A percentile compares a stretch with the other conserved stretches of the same genome.
Evolutionary conservation across 1,140 invertebrate species (phyloP).

Genomic region (Drosophila oshimai): DNA sequence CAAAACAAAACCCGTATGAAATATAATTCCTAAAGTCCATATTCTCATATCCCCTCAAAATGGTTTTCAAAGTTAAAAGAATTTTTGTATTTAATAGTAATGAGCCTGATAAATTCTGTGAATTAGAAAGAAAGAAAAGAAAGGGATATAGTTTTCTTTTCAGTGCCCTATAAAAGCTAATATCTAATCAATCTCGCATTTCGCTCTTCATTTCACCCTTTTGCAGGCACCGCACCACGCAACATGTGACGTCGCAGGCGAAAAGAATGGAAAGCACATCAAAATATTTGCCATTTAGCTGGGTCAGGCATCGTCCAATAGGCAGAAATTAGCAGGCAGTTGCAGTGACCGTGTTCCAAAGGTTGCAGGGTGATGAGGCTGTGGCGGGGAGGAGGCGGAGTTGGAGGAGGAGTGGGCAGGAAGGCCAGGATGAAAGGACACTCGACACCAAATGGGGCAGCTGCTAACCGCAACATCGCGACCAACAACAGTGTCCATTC

Average conservation of each 20-base stretch:
- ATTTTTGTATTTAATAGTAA: too few relatives aligned
- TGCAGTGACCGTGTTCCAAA: neutral
- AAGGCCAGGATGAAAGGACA: conserved; percentile 59
- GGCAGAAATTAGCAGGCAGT: conserved; percentile 48
- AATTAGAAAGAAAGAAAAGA: too few relatives aligned
- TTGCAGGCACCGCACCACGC: conserved; percentile 8
- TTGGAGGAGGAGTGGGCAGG: neutral
- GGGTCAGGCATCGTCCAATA: conserved; percentile 31
- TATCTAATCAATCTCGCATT: conserved; percentile 18
- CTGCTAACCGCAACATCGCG: conserved; percentile 51
- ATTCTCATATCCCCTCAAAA: too few relatives aligned
- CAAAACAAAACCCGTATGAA: too few relatives aligned
- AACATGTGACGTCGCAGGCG: conserved; percentile 42
- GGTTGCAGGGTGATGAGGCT: neutral
- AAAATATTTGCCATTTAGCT: conserved; percentile 71
- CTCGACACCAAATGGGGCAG: conserved; percentile 62
- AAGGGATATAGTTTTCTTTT: too few relatives aligned
- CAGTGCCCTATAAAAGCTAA: neutral
- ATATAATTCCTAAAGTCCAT: too few relatives aligned
- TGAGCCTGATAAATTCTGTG: too few relatives aligned
- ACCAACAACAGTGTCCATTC: conserved; percentile 15
- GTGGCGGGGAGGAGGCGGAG: neutral
- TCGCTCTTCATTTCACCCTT: neutral
- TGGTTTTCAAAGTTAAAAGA: too few relatives aligned
- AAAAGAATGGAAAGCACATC: conserved; percentile 71